A percentile compares a stretch with the other conserved stretches of the same genome.
These are phyloP conservation scores for Charina bottae DNA, from an alignment of 2,113 vertebrate genomes.

Conservation along the genomic window DNA sequence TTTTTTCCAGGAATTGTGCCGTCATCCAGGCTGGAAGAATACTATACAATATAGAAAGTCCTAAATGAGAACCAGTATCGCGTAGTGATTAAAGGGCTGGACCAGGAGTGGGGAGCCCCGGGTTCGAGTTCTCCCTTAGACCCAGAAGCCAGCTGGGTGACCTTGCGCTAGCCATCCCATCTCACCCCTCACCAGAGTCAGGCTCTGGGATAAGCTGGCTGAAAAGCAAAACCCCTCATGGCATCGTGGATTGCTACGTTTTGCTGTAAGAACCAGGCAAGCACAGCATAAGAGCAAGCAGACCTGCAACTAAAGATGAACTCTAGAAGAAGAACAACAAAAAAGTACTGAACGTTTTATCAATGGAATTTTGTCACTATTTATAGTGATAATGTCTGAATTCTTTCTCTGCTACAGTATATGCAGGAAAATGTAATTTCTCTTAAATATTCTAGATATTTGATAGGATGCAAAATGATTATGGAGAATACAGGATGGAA, in stretches of 20 bases:
- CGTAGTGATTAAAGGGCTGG: neutral
- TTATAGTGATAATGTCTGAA: neutral
- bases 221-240: neutral
- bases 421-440: neutral
- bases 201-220: neutral
- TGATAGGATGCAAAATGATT: neutral
- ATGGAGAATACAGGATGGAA: neutral
- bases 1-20: neutral
- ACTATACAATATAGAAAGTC: neutral
- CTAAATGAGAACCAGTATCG: neutral
- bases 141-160: neutral
- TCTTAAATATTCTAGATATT: neutral
- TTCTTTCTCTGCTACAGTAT: neutral
- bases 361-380: neutral
- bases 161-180: neutral
- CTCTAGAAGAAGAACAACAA: neutral
- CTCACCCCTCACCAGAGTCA: neutral
- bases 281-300: neutral
- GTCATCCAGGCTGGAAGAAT: neutral
- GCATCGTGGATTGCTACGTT: neutral
- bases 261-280: neutral
- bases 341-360: neutral
- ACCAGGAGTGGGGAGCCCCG: neutral
- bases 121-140: neutral
- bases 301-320: neutral